Evolutionary conservation across 1,140 invertebrate species (phyloP).

Genomic region (Homarus americanus): DNA sequence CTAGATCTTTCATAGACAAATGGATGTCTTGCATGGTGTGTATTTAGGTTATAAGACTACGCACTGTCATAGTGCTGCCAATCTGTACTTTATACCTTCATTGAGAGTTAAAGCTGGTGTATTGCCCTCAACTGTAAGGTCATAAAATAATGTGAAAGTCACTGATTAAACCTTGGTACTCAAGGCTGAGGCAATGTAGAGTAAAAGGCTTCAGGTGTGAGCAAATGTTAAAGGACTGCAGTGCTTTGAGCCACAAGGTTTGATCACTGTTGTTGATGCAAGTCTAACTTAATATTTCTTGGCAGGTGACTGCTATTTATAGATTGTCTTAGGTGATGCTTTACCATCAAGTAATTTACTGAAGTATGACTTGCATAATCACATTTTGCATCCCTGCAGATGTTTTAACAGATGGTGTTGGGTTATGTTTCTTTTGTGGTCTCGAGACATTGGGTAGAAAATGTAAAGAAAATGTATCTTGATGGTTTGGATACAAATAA

Average conservation of each 20-base stretch:
- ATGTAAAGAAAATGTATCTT: not conserved
- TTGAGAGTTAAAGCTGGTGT: not conserved
- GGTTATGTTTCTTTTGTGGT: not conserved
- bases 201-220: no score
- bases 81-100: not conserved
- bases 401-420: slow-evolving; percentile 4
- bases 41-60: not conserved
- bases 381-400: not conserved
- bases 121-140: no score
- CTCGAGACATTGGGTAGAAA: not conserved
- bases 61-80: not conserved
- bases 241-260: no score
- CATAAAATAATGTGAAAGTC: no score
- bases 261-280: no score
- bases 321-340: not conserved
- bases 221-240: no score
- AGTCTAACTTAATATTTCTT: not conserved
- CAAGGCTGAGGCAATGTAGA: no score
- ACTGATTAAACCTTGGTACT: no score
- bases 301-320: no score
- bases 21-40: not conserved
- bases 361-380: not conserved
- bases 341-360: not conserved
- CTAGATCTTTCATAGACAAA: no score
- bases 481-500: not conserved